Evolutionary conservation across 2,797 vertebrate species (phyloP).

Genomic region (Rhinophrynus dorsalis): DNA sequence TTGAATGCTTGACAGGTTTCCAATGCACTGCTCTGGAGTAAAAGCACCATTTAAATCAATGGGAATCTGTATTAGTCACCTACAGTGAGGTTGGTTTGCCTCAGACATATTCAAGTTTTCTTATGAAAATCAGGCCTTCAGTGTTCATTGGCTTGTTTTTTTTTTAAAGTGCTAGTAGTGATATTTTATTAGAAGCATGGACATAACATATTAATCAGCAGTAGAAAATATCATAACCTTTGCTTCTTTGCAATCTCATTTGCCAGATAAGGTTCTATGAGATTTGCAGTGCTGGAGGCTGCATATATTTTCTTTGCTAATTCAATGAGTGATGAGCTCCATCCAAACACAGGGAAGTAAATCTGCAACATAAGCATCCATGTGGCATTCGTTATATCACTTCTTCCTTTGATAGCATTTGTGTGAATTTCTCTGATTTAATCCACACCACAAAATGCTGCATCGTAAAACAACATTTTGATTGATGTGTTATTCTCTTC

Average conservation of each 20-base stretch:
- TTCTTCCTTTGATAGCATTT: constrained; percentile 33
- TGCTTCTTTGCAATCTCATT: background rate
- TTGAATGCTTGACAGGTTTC: background rate
- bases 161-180: too few species aligned
- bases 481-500: constrained; percentile 16
- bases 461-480: constrained; percentile 23
- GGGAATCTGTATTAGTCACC: too few species aligned
- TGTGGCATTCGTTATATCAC: constrained; percentile 17
- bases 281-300: background rate
- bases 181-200: background rate
- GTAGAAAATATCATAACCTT: background rate
- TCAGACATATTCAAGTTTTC: too few species aligned
- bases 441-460: constrained; percentile 7
- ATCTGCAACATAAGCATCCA: constrained; percentile 33
- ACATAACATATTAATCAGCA: background rate
- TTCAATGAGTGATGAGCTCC: constrained; percentile 28
- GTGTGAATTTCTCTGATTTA: constrained; percentile 29
- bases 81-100: too few species aligned
- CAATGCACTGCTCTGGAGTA: too few species aligned
- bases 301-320: constrained; percentile 22
- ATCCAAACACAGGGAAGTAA: constrained; percentile 16
- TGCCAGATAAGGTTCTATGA: background rate
- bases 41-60: too few species aligned
- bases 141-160: too few species aligned
- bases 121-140: too few species aligned